phyloP scores from a whole-genome alignment of 92 coral and sea anemone species.

The Ricordea florida region DNA sequence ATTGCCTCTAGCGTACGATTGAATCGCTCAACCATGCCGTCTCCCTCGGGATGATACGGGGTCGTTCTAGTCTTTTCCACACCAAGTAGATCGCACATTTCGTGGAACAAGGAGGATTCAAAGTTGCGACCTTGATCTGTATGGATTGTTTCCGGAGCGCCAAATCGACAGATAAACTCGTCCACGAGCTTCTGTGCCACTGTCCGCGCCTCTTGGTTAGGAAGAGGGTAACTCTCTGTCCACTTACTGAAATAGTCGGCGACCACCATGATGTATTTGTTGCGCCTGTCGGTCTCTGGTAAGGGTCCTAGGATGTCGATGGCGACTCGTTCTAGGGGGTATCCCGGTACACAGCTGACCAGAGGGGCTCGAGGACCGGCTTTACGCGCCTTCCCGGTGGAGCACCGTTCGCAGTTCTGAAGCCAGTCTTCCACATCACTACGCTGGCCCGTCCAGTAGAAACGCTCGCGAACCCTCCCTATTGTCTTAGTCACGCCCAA shows the following conservation, averaged over 20 bases:
- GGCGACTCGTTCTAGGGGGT: constrained; percentile 37
- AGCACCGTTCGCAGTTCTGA: constrained; percentile 15
- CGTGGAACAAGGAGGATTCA: constrained; percentile 33
- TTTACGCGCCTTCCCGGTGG: not conserved
- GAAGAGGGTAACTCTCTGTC: no score
- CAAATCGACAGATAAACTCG: constrained; percentile 19
- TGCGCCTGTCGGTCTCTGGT: not conserved
- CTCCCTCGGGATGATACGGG: constrained; percentile 22
- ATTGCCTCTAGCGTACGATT: constrained; percentile 29
- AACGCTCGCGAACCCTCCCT: no score
- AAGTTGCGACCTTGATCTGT: constrained; percentile 40
- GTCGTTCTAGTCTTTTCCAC: not conserved
- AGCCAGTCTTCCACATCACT: no score
- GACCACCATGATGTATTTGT: no score
- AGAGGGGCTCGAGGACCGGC: constrained; percentile 4
- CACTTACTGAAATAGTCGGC: no score
- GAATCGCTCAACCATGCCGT: constrained; percentile 7
- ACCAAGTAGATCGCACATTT: constrained; percentile 11
- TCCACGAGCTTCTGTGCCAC: constrained; percentile 47
- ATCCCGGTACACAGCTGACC: constrained; percentile 10
- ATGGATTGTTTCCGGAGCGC: constrained; percentile 14
- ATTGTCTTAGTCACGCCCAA: constrained; percentile 38
- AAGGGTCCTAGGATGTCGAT: constrained; percentile 35
- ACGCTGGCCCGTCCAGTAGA: no score
- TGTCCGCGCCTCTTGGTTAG: no score